phyloP scores from a whole-genome alignment of 2,888 invertebrate species.

The Eugnorisma glareosa region DNA sequence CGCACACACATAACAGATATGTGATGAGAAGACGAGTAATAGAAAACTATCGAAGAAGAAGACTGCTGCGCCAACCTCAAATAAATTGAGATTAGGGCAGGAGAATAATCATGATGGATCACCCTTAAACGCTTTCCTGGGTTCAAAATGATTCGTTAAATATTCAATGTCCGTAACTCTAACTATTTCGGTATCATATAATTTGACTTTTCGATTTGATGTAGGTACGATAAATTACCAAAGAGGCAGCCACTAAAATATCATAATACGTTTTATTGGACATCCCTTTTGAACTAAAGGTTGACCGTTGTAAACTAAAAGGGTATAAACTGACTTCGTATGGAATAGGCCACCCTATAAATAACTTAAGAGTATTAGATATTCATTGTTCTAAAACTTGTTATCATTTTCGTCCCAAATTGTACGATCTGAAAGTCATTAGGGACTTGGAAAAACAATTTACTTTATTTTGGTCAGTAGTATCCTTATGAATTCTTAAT shows the following conservation, averaged over 20 bases:
- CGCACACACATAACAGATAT: background rate
- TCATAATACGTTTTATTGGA: slow-evolving; percentile 4
- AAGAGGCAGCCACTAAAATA: slow-evolving; percentile 7
- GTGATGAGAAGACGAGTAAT: background rate
- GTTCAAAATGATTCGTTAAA: background rate
- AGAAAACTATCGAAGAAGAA: background rate
- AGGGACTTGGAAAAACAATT: background rate
- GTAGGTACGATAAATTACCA: background rate
- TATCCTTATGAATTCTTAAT: background rate
- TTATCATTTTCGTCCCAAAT: background rate
- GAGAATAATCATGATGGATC: background rate
- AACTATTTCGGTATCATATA: background rate
- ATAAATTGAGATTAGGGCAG: background rate
- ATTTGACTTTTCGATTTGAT: background rate
- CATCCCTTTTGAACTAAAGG: background rate
- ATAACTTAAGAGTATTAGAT: background rate
- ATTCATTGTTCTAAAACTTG: background rate
- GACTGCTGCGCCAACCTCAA: background rate
- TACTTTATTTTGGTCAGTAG: background rate
- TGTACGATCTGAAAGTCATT: background rate
- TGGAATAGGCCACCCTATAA: background rate
- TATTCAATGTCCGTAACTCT: background rate
- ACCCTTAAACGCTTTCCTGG: background rate
- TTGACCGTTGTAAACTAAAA: slow-evolving; percentile 17
- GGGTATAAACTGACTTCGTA: background rate